phyloP scores from a whole-genome alignment of 2,797 vertebrate genomes.

The Synanceia verrucosa region DNA sequence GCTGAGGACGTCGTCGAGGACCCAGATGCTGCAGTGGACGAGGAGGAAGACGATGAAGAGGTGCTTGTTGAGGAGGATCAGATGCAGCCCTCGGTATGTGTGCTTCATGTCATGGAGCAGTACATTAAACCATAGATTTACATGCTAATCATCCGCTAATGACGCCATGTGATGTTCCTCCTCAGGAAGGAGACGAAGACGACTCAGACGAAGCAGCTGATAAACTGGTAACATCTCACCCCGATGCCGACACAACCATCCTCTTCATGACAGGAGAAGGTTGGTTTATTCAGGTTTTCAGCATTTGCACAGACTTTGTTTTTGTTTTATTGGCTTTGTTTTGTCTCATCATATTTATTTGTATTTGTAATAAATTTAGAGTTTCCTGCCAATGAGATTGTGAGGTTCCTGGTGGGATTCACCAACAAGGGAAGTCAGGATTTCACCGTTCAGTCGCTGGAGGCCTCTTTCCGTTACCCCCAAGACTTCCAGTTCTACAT shows the following conservation, averaged over 20 bases:
- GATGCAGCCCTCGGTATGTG: constrained; percentile 69
- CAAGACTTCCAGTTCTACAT: constrained; percentile 86
- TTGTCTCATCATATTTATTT: background rate
- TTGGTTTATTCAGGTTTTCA: constrained; percentile 21
- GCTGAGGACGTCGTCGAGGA: constrained; percentile 67
- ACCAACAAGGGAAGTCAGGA: constrained; percentile 82
- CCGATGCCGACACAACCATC: constrained; percentile 83
- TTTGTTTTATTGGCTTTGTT: background rate
- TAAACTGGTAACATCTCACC: constrained; percentile 68
- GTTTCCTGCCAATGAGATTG: constrained; percentile 83
- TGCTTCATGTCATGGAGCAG: background rate
- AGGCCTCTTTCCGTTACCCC: constrained; percentile 85
- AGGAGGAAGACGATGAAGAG: constrained; percentile 83
- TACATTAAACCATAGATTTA: background rate
- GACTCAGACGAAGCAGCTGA: constrained; percentile 67
- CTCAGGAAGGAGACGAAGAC: constrained; percentile 75
- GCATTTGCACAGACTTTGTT: background rate
- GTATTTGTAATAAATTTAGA: constrained; percentile 55
- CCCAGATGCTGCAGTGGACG: constrained; percentile 73
- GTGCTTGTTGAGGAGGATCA: constrained; percentile 79
- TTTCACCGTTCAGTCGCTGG: constrained; percentile 79
- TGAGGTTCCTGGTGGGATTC: constrained; percentile 84
- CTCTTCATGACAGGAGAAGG: constrained; percentile 83
- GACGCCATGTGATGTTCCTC: background rate
- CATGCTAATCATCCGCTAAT: background rate